phyloP scores from a whole-genome alignment of 2,888 invertebrate genomes.

The Globia sparganii region DNA sequence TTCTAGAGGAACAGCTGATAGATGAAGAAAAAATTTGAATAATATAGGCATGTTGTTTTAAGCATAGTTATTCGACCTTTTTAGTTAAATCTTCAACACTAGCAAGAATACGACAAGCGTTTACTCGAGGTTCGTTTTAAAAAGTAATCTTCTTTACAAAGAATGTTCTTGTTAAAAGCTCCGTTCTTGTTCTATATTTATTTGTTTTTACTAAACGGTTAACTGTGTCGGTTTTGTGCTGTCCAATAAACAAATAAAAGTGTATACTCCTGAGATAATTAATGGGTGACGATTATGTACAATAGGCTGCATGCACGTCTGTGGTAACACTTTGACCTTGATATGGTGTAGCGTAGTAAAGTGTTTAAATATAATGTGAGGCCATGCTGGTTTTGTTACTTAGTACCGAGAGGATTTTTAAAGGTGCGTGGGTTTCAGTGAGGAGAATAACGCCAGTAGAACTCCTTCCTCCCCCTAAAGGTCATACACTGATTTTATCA shows the following conservation, averaged over 20 bases:
- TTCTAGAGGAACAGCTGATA: not conserved
- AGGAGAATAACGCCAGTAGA: no score
- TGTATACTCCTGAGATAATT: not conserved
- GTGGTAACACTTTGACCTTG: no score
- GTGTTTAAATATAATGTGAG: no score
- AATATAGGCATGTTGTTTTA: not conserved
- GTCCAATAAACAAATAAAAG: not conserved
- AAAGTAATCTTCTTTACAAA: slow-evolving; percentile 9
- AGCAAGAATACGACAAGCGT: not conserved
- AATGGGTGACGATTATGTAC: not conserved
- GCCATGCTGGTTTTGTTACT: no score
- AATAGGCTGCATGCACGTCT: no score
- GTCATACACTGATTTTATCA: not conserved
- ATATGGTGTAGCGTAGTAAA: no score
- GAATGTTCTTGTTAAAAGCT: not conserved
- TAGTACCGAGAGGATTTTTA: no score
- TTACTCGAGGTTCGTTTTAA: slow-evolving; percentile 8
- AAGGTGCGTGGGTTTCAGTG: no score
- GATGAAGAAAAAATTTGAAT: no score
- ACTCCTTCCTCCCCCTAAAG: no score
- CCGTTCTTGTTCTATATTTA: not conserved
- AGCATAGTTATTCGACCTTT: not conserved
- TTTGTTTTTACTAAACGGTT: slow-evolving; percentile 22
- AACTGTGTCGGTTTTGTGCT: not conserved
- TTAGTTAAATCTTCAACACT: slow-evolving; percentile 33